Base-by-base conservation (phyloP, 30 jellyfish, hydroid and myxozoan species). In the Chironex yamaguchii region DNA sequence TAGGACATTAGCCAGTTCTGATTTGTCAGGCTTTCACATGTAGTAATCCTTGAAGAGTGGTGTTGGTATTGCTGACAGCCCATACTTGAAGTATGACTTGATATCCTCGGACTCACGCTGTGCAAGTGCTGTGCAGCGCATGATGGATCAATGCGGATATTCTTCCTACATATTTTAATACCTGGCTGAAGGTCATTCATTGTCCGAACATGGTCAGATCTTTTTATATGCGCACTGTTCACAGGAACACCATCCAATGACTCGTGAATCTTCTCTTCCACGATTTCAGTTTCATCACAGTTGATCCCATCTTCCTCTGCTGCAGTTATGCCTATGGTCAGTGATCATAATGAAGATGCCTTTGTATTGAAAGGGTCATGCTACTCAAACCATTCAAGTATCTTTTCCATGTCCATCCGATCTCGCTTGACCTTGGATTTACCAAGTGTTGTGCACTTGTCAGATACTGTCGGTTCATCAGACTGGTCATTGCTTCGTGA, bases 381-480 rank as follows among this genome's bases (percentile, higher is more conserved):
- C 48, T 17, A 12, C 33, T 81, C 92, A 32, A 81, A 36, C 92
- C 91, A 81, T n/a, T 25, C 29, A 53, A 65, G 21, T 29, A 63
- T 29, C 26, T 62, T 62, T n/a, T 11, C 34, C 29, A 67, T 27
- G 33, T 81, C 92, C 9, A 36, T 31, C 17, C 32, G 22, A 48
- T 62, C 90, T 12, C 90, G 70, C 33, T 63, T 64, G 23, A 62
- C 32, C 48, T 86, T 78, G 14, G 90, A 78, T 12, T 58, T 26
- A 62, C 90, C 90, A 24, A 54, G 62, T 81, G 92, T 79, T 82
- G 92, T 20, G 67, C 69, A 48, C 92, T 82, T 26, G 92, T 67
- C 35, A 23, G 49, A 67, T 42, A 89, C 49, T 69, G 81, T 24
- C 14, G 30, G 14, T 52, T 69, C 20, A 79, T 69, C 28, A 67